These are phyloP conservation scores for Actinia tenebrosa DNA, from an alignment of 64 coral and sea anemone species.

Conservation along the genomic window DNA sequence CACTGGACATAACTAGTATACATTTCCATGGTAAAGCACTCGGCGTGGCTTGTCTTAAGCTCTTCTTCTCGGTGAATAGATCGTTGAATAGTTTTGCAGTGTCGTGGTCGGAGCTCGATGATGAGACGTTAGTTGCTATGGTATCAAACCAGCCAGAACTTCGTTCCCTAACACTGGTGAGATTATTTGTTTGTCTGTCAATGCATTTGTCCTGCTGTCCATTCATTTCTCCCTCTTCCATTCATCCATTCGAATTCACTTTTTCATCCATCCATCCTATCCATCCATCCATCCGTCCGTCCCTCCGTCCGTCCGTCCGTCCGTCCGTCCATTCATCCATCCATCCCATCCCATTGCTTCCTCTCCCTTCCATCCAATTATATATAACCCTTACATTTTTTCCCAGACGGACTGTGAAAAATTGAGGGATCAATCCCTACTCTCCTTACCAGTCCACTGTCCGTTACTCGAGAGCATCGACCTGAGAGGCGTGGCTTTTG, in stretches of 20 bases:
- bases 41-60: conserved; percentile 59
- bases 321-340: no score
- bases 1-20: conserved; percentile 63
- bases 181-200: not conserved
- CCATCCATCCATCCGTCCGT: no score
- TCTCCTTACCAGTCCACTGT: conserved; percentile 49
- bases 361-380: not conserved
- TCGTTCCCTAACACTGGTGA: conserved; percentile 51
- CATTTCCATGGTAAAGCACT: conserved; percentile 55
- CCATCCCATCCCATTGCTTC: not conserved
- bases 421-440: conserved; percentile 40
- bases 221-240: no score
- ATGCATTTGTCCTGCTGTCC: not conserved
- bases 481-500: conserved; percentile 55
- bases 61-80: conserved; percentile 50
- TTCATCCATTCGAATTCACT: no score
- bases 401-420: conserved; percentile 69
- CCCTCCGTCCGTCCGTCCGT: no score
- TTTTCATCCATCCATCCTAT: no score
- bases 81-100: conserved; percentile 49
- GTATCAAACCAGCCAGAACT: conserved; percentile 60
- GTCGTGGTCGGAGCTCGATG: conserved; percentile 68
- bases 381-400: not conserved
- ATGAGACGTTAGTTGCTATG: conserved; percentile 58
- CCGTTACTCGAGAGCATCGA: conserved; percentile 53